These are phyloP conservation scores for Leptopilina syphax DNA, from an alignment of 2,888 invertebrate genomes.

Conservation along the genomic window DNA sequence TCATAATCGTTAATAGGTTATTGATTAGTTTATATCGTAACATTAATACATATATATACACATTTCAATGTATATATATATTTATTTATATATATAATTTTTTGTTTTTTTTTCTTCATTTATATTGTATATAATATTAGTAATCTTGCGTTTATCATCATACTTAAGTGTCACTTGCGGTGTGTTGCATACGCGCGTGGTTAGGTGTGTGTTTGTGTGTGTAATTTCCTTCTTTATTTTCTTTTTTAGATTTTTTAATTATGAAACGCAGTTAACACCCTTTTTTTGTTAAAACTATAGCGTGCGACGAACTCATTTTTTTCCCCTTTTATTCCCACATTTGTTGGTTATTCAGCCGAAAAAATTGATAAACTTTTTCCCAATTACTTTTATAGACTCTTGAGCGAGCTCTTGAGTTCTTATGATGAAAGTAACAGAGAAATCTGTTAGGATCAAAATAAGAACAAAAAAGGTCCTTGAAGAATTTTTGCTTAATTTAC, in stretches of 20 bases:
- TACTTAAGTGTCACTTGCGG: conserved; percentile 58
- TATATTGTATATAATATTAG: conserved; percentile 48
- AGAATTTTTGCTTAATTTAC: conserved; percentile 19
- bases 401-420: neutral
- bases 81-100: conserved; percentile 19
- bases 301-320: conserved; percentile 31
- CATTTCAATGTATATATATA: conserved; percentile 41
- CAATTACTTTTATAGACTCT: conserved; percentile 3
- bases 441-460: too few species aligned
- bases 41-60: conserved; percentile 51
- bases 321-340: neutral
- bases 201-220: conserved; percentile 42
- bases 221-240: conserved; percentile 30
- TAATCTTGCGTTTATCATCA: conserved; percentile 55
- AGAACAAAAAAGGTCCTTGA: neutral
- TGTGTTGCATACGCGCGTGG: conserved; percentile 52
- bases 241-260: conserved; percentile 13
- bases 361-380: conserved; percentile 26
- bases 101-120: conserved; percentile 32
- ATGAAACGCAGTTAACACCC: conserved; percentile 1
- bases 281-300: conserved; percentile 2
- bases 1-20: conserved; percentile 61
- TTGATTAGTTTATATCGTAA: conserved; percentile 63
- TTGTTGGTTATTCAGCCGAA: neutral
- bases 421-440: too few species aligned